Base-by-base conservation (phyloP, 2,888 invertebrate species). In the Lithosia quadra region DNA sequence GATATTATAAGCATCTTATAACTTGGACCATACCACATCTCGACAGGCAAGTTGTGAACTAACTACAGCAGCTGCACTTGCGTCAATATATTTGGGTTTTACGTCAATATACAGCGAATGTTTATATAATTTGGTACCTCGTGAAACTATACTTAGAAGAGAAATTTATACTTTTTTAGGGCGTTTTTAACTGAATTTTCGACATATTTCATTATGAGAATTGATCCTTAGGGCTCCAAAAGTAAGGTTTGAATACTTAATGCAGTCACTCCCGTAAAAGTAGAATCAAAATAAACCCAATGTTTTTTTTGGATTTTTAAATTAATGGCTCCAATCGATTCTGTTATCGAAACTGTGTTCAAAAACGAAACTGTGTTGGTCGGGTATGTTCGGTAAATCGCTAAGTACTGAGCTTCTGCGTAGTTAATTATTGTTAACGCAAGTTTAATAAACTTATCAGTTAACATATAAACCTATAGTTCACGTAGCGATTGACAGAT, bases 11-110 rank as follows among this genome's bases (percentile, higher is more conserved):
- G 55, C 28, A 9, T n/a, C 36, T 62, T 68, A n/a, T 76, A 9
- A 60, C 69, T 81, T 82, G 68, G 1, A 77, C 81, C 84, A 78
- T 21, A 60, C 63, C 33, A 34, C 64, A 76, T 75, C 58, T 72
- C 73, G 67, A 63, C 65, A 77, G 79, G 80, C 81, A 85, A 89
- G 86, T 88, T 88, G 82, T 63, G 80, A 82, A 85, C 88, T 86
- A 84, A 85, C 86, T 84, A 86, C 72, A 75, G 79, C 86, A 88
- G 86, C 88, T 89, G 88, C 88, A 90, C 72, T 83, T 65, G 70
- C 80, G 76, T 82, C 85, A 83, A 88, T 87, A 86, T 86, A 88
- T 89, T 86, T 80, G 83, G 82, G 83, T 85, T 86, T 84, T 77
- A 78, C 73, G 68, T 71, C 77, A 69, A 78, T 72, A 68, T 63